phyloP scores from a whole-genome alignment of 1,140 invertebrate genomes.

The Aphidius gifuensis region DNA sequence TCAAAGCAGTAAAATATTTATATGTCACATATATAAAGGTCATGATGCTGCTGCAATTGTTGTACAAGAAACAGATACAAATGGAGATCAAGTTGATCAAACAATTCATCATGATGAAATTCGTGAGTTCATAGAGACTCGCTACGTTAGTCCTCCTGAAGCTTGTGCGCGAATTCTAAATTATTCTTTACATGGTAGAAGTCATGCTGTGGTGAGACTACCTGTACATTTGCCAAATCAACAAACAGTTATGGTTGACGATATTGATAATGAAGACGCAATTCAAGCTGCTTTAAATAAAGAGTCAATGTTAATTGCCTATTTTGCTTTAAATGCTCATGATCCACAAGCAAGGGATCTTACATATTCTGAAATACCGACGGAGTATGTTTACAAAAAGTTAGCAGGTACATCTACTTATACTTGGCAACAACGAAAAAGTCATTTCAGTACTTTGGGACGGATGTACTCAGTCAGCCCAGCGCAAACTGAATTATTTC shows the following conservation, averaged over 20 bases:
- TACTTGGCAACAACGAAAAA: background rate
- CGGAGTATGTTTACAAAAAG: background rate
- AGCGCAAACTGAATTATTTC: slow-evolving; percentile 24
- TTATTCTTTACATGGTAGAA: background rate
- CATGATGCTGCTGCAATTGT: slow-evolving; percentile 13
- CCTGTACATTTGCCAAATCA: slow-evolving; percentile 4
- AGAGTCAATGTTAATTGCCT: background rate
- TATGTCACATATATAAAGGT: slow-evolving; percentile 11
- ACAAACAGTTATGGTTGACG: slow-evolving; percentile 3
- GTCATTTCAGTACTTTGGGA: background rate
- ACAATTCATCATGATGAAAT: slow-evolving; percentile 2
- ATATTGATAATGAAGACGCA: slow-evolving; percentile 32
- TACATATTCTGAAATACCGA: background rate
- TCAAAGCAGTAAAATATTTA: slow-evolving; percentile 24
- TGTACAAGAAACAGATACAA: no score
- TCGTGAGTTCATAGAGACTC: background rate
- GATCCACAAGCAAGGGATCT: background rate
- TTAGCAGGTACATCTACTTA: background rate
- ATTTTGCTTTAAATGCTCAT: background rate
- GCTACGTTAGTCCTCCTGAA: background rate
- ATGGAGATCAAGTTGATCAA: no score
- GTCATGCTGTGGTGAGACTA: background rate
- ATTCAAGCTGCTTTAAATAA: slow-evolving; percentile 5
- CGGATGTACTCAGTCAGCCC: slow-evolving; percentile 2
- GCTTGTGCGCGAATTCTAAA: background rate